Base-by-base conservation (phyloP, 1,140 invertebrate genomes). In the Ruditapes philippinarum region DNA sequence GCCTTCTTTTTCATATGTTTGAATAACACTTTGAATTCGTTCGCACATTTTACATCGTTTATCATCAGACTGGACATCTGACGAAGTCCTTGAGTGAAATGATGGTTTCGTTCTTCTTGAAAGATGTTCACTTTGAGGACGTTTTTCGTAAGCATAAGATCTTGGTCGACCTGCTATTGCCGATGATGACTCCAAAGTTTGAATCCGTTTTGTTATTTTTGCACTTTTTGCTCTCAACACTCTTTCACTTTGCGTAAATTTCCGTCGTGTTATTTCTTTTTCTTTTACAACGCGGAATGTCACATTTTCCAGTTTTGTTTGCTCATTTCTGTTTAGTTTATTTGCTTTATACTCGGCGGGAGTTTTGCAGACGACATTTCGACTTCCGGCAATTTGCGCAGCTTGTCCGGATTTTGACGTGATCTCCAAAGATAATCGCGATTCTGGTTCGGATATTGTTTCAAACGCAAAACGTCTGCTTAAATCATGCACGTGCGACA, bases 341-440 rank as follows among this genome's bases (percentile, higher is more conserved):
- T 88, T 88, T n/a, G 85, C 85, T 49, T 65, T 88, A 49, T 51
- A 68, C 36, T 88, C 85, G 0, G 85, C 85, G 25, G 49, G 33
- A 12, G 85, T 88, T 80, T 88, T 88, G 85, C 85, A 88, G 76
- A 88, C 60, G 40, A 88, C 85, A 51, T 80, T 40, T 2, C 74
- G 40, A 54, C 49, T 88, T 25, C 85, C 85, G 25, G 38, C 51
- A 4, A 88, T 70, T 38, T 33, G 42, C 22, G 82, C 62, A 31
- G 31, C 4, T 68, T 78, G 51, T 40, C 51, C 51, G 12, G 81
- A 62, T 31, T 51, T 86, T 22, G 62, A 68, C 14, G n/a, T 19
- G 19, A 76, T 51, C n/a, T 86, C 51, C n/a, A 86, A 22, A 5
- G 73, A 60, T n/a, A 86, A 31, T 7, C 45, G 62, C 36, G 83